A percentile compares a stretch with the other conserved stretches of the same genome.
Conservation (phyloP, 64 coral and sea anemone species). For the Cladopsammia gracilis region DNA sequence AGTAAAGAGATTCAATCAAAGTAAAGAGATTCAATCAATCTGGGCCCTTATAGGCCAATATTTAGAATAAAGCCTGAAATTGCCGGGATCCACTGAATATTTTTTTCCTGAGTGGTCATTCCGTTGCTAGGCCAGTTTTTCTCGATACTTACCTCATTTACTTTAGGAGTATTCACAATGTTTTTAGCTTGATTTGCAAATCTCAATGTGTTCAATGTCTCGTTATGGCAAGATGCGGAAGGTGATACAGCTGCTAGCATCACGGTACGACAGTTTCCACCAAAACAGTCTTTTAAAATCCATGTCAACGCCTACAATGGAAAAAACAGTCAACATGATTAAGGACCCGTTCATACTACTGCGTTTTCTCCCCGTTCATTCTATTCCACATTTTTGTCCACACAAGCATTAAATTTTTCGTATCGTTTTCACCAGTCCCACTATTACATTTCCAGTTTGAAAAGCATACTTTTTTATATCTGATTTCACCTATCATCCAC, state of each 20-base stretch:
- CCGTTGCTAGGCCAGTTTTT: neutral
- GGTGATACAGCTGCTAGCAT: conserved; percentile 97
- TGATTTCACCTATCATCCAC: too few species aligned
- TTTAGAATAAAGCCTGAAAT: too few species aligned
- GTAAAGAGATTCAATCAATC: too few species aligned
- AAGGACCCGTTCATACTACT: too few species aligned
- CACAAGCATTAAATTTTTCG: too few species aligned
- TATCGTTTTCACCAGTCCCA: neutral
- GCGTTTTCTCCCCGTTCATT: too few species aligned
- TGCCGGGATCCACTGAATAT: too few species aligned
- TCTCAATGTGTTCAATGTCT: conserved; percentile 91
- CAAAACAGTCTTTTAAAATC: conserved; percentile 98
- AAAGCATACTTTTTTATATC: too few species aligned
- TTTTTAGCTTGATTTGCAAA: conserved; percentile 96
- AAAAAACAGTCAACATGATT: neutral
- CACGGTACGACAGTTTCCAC: conserved; percentile 92
- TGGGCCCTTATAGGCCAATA: too few species aligned
- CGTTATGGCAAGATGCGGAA: conserved; percentile 75
- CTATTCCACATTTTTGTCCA: too few species aligned
- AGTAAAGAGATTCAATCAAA: too few species aligned
- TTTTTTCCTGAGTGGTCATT: neutral
- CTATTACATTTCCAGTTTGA: too few species aligned
- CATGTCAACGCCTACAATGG: conserved; percentile 84
- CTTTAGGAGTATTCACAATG: conserved; percentile 82
- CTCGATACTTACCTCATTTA: conserved; percentile 80